Conservation (phyloP, 1,140 invertebrate species). For the Cyphomyrmex costatus region DNA sequence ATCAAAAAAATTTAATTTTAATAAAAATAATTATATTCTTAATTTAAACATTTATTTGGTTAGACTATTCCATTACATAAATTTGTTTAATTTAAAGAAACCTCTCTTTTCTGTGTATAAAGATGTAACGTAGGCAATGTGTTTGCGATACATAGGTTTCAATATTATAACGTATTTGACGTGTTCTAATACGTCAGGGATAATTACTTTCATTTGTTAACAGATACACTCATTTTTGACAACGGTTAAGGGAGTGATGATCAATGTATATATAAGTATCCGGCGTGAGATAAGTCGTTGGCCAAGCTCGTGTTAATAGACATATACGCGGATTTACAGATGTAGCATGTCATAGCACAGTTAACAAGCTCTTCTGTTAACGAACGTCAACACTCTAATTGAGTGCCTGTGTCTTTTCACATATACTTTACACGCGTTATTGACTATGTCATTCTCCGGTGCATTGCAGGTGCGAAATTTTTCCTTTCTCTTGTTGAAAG, state of each 20-base stretch:
- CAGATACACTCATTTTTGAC: constrained; percentile 28
- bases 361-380: constrained; percentile 77
- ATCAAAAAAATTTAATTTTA: too few relatives aligned
- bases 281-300: constrained; percentile 13
- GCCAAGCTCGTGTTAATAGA: constrained; percentile 34
- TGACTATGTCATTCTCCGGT: not conserved
- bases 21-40: too few relatives aligned
- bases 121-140: not conserved
- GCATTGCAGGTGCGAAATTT: not conserved
- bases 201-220: constrained; percentile 41
- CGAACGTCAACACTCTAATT: constrained; percentile 76
- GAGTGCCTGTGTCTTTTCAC: constrained; percentile 59
- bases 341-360: constrained; percentile 59
- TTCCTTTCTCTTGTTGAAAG: not conserved
- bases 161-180: not conserved
- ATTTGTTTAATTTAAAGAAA: too few relatives aligned
- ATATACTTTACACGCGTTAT: constrained; percentile 8
- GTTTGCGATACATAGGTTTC: not conserved
- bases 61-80: too few relatives aligned
- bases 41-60: too few relatives aligned
- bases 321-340: constrained; percentile 23
- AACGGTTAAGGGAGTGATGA: constrained; percentile 16
- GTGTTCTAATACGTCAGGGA: constrained; percentile 9
- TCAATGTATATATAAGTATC: constrained; percentile 23
- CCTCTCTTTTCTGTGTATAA: too few relatives aligned